Conservation (phyloP, 2,797 vertebrate species). For the Morelia viridis region DNA sequence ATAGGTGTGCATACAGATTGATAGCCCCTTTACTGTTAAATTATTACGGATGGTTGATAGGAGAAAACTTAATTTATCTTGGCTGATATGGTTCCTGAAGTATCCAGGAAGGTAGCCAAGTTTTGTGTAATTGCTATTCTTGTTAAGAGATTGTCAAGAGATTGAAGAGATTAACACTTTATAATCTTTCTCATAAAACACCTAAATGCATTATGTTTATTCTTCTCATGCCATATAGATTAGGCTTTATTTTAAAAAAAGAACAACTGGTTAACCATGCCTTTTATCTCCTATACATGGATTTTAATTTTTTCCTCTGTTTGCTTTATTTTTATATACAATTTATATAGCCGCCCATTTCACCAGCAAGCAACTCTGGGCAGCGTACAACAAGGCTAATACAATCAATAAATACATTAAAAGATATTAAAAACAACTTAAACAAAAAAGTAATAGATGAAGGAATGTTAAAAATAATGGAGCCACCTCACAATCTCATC, state of each 20-base stretch:
- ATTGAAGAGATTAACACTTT: background rate
- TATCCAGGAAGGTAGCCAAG: background rate
- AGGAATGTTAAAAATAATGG: too few species aligned
- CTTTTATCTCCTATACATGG: background rate
- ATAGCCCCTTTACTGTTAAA: background rate
- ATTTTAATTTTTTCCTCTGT: background rate
- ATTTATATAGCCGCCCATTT: too few species aligned
- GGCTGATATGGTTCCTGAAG: background rate
- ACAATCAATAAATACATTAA: too few species aligned
- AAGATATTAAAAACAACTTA: too few species aligned
- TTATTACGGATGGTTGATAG: background rate
- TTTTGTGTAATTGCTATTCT: background rate
- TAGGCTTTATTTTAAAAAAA: background rate
- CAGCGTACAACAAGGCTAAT: too few species aligned
- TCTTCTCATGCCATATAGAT: background rate
- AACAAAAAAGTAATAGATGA: too few species aligned
- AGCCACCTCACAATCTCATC: too few species aligned
- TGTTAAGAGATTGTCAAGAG: background rate
- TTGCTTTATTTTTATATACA: too few species aligned
- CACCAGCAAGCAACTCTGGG: too few species aligned
- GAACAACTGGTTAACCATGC: background rate
- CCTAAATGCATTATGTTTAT: background rate
- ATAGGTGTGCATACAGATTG: background rate
- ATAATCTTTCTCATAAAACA: background rate
- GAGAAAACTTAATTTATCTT: background rate